These are phyloP conservation scores for Pseudococcus jackbeardsleyi DNA, from an alignment of 2,888 invertebrate species.

Conservation along the genomic window DNA sequence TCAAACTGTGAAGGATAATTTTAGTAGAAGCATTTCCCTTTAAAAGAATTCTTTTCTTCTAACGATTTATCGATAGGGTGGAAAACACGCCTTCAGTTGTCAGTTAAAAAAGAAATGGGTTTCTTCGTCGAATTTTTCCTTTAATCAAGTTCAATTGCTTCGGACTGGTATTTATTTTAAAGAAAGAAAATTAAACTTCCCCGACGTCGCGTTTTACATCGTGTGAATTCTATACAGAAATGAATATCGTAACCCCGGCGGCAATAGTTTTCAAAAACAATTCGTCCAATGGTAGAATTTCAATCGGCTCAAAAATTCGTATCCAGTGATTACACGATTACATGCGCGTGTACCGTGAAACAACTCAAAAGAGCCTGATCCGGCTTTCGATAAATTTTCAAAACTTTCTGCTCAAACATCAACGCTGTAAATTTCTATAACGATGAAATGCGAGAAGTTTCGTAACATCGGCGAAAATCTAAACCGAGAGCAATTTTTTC, in stretches of 20 bases:
- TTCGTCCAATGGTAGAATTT: background rate
- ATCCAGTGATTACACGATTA: background rate
- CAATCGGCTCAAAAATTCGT: slow-evolving; percentile 21
- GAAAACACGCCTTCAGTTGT: slow-evolving; percentile 52
- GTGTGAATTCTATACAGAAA: slow-evolving; percentile 21
- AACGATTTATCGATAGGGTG: slow-evolving; percentile 49
- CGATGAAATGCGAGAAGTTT: background rate
- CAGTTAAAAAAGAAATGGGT: slow-evolving; percentile 53
- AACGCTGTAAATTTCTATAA: background rate
- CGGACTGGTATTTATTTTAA: slow-evolving; percentile 39
- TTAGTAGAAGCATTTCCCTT: slow-evolving; percentile 28
- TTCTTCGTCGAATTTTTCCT: slow-evolving; percentile 24
- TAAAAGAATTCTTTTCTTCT: slow-evolving; percentile 21
- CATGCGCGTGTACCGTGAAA: background rate
- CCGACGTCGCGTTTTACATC: background rate
- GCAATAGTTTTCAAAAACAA: background rate
- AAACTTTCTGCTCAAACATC: background rate
- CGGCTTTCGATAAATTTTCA: background rate
- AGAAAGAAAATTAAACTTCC: slow-evolving; percentile 13
- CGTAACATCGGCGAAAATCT: background rate
- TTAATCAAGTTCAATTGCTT: slow-evolving; percentile 35
- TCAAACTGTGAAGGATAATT: slow-evolving; percentile 47
- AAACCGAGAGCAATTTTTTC: slow-evolving; percentile 1
- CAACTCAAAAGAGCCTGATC: background rate
- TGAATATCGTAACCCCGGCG: background rate